phyloP scores from a whole-genome alignment of 2,797 vertebrate genomes.

The Mus caroli region DNA sequence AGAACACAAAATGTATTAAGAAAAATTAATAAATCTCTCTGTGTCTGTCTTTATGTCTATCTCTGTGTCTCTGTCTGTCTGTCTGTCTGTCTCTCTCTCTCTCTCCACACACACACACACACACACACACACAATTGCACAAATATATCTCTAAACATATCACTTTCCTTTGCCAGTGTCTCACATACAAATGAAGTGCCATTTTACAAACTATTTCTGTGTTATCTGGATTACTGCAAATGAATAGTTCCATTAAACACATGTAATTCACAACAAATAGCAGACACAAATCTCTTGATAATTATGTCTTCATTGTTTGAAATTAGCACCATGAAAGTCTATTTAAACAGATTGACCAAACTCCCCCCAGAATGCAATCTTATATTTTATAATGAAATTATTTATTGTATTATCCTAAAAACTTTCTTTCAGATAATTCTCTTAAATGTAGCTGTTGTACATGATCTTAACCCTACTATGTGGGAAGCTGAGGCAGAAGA shows the following conservation, averaged over 20 bases:
- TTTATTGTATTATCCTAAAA: not conserved
- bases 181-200: not conserved
- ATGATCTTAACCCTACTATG: not conserved
- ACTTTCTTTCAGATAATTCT: not conserved
- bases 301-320: slow-evolving; percentile 16
- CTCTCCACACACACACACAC: not conserved
- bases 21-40: not conserved
- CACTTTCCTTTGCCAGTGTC: not conserved
- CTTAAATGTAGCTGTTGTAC: not conserved
- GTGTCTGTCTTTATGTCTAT: not conserved
- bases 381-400: slow-evolving; percentile 38
- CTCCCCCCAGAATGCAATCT: not conserved
- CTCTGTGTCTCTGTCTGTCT: not conserved
- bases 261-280: not conserved
- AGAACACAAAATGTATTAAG: not conserved
- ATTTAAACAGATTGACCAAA: not conserved
- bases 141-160: not conserved
- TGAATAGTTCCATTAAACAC: not conserved
- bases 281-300: not conserved
- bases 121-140: not conserved
- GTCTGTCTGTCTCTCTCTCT: not conserved
- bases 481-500: not conserved
- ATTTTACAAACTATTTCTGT: not conserved
- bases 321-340: not conserved
- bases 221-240: not conserved